Percentiles rank a stretch among this genome's conserved stretches.
These are phyloP conservation scores for Volucella zonaria DNA, from an alignment of 2,888 invertebrate genomes.

Conservation along the genomic window DNA sequence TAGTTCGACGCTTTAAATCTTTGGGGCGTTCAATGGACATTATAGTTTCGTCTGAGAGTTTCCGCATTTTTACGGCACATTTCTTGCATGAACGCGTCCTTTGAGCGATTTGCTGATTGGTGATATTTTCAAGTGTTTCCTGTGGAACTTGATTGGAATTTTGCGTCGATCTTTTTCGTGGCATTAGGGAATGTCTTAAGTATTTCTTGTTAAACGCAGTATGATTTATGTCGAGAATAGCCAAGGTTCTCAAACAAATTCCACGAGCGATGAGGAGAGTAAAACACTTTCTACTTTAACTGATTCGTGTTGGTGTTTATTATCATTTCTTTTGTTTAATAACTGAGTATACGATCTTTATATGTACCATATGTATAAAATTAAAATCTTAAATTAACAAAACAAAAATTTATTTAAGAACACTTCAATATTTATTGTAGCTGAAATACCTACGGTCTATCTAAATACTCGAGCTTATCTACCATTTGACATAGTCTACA, in stretches of 20 bases:
- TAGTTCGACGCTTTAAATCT: conserved; percentile 17
- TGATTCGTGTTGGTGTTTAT: background rate
- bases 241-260: background rate
- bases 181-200: background rate
- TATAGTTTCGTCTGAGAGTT: background rate
- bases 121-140: conserved; percentile 19
- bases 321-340: conserved; percentile 4
- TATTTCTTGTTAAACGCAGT: conserved; percentile 6
- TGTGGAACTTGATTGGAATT: background rate
- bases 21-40: background rate
- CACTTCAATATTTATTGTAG: background rate
- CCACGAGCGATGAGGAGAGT: background rate
- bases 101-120: conserved; percentile 12
- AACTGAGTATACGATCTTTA: background rate
- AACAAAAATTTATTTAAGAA: background rate
- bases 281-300: background rate
- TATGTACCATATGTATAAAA: conserved; percentile 11
- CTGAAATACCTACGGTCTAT: no score
- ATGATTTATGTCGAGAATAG: background rate
- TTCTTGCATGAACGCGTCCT: background rate
- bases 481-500: background rate
- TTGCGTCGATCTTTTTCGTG: background rate
- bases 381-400: conserved; percentile 18
- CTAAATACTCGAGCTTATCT: no score
- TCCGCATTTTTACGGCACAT: conserved; percentile 49